phyloP scores from a whole-genome alignment of 2,888 invertebrate species.

The Diarsia mendica region DNA sequence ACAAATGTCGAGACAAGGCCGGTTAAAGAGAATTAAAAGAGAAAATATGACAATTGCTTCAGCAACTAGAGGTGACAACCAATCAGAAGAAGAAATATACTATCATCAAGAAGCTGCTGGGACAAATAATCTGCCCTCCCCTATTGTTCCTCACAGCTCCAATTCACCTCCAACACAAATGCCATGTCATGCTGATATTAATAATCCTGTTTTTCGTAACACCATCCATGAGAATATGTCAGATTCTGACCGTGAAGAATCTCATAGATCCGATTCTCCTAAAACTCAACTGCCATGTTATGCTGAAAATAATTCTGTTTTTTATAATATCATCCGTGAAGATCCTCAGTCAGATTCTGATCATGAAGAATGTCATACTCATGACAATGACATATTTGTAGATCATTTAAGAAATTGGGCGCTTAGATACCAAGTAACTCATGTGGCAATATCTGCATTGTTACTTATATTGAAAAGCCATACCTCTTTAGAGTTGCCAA shows the following conservation, averaged over 20 bases:
- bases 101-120: not conserved
- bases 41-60: conserved; percentile 1
- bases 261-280: conserved; percentile 8
- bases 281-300: conserved; percentile 11
- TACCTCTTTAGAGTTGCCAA: not conserved
- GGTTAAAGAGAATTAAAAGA: conserved; percentile 9
- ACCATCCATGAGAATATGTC: conserved; percentile 11
- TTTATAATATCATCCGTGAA: conserved; percentile 16
- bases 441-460: not conserved
- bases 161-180: not conserved
- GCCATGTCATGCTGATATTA: not conserved
- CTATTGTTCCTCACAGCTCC: not conserved
- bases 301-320: conserved; percentile 10
- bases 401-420: conserved; percentile 2
- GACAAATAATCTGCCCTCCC: not conserved
- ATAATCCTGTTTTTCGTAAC: conserved; percentile 4
- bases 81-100: not conserved
- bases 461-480: not conserved
- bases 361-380: conserved; percentile 13
- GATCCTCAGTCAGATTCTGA: conserved; percentile 7
- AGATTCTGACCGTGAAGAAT: conserved; percentile 5
- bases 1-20: conserved; percentile 3
- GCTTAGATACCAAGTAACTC: not conserved
- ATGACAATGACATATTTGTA: not conserved
- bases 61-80: not conserved